Evolutionary conservation across 2,888 invertebrate species (phyloP).

Genomic region (Theodoxus fluviatilis): DNA sequence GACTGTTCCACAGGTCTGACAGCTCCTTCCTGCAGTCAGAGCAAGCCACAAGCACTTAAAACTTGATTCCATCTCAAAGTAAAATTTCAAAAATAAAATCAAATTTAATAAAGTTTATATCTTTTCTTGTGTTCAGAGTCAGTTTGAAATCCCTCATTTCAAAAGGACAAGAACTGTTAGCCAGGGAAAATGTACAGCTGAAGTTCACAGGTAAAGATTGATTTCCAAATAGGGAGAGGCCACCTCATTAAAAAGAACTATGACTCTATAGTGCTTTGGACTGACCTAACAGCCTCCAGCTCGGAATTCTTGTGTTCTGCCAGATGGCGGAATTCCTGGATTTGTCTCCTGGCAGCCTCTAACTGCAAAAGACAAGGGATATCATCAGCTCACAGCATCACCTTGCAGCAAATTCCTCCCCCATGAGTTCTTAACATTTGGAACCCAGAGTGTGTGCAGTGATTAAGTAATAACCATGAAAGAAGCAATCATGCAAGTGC

Average conservation of each 20-base stretch:
- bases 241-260: neutral
- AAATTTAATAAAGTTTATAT: neutral
- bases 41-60: neutral
- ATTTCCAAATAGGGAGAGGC: neutral
- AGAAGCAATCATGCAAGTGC: too few relatives aligned
- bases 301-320: constrained; percentile 54
- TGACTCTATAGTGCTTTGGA: neutral
- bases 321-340: constrained; percentile 43
- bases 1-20: constrained; percentile 57
- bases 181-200: too few relatives aligned
- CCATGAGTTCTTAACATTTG: too few relatives aligned
- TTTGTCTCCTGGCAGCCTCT: constrained; percentile 46
- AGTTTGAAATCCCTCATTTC: neutral
- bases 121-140: neutral
- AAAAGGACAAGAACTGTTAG: too few relatives aligned
- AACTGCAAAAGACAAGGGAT: constrained; percentile 37
- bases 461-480: too few relatives aligned
- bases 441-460: too few relatives aligned
- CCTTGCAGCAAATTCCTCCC: too few relatives aligned
- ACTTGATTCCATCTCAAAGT: neutral
- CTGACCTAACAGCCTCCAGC: constrained; percentile 51
- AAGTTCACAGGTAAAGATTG: neutral
- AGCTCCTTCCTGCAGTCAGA: constrained; percentile 52
- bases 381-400: too few relatives aligned
- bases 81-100: neutral